phyloP scores from a whole-genome alignment of 2,797 vertebrate genomes.

The Xiphorhynchus erythropygius region DNA sequence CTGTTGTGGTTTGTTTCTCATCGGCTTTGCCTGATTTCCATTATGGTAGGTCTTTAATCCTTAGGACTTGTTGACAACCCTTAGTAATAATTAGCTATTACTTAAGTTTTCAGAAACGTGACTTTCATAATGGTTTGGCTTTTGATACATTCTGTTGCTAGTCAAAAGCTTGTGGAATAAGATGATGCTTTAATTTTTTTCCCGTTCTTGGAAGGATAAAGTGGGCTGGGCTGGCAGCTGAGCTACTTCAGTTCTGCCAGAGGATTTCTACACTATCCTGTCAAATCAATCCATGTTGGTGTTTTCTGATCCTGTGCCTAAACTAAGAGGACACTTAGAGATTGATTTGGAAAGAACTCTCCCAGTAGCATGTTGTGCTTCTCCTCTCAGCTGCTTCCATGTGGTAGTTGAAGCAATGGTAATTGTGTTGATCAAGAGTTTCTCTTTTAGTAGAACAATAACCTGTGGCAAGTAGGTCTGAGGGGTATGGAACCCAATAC shows the following conservation, averaged over 20 bases:
- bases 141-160: neutral
- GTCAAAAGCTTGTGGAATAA: neutral
- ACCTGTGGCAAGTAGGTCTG: neutral
- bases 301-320: neutral
- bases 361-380: neutral
- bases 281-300: neutral
- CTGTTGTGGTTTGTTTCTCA: neutral
- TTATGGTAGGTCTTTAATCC: neutral
- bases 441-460: neutral
- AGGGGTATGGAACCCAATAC: neutral
- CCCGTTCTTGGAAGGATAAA: neutral
- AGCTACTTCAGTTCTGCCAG: neutral
- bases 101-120: neutral
- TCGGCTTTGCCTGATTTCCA: neutral
- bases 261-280: neutral
- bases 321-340: neutral
- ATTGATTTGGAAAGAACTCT: neutral
- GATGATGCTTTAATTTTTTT: neutral
- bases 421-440: neutral
- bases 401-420: neutral
- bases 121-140: neutral
- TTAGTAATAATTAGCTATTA: neutral
- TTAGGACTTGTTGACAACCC: neutral
- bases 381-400: neutral
- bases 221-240: neutral